Conservation (phyloP, 2,113 vertebrate species). For the Panthera uncia region DNA sequence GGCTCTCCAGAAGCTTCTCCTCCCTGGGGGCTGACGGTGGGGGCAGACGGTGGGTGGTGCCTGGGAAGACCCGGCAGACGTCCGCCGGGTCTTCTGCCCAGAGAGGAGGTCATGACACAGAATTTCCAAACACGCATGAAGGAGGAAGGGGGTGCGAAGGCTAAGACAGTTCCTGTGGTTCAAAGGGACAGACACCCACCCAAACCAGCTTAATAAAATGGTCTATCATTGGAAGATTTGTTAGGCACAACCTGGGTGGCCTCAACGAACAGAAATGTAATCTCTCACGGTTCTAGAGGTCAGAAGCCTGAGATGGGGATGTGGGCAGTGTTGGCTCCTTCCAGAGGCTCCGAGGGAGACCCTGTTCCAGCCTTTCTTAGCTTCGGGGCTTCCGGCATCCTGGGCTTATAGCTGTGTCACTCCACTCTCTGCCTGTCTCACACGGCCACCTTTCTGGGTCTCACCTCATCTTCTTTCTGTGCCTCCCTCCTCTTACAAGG, state of each 20-base stretch:
- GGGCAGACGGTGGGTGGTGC: too few relatives aligned
- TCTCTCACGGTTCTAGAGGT: background rate
- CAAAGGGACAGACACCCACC: background rate
- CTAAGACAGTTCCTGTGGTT: background rate
- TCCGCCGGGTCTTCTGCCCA: background rate
- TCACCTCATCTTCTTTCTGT: background rate
- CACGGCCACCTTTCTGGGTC: accelerated
- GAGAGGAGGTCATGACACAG: background rate
- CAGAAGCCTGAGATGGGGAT: background rate
- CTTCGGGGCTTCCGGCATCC: background rate
- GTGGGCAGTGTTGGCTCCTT: background rate
- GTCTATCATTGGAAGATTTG: accelerated
- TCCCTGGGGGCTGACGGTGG: too few relatives aligned
- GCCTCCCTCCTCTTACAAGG: background rate
- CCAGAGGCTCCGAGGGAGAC: background rate
- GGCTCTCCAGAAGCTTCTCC: background rate
- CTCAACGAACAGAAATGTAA: background rate
- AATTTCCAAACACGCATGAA: background rate
- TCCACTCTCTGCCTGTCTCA: background rate
- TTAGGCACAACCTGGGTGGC: background rate
- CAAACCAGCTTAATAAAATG: background rate
- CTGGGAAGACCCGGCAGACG: background rate
- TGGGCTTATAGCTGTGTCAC: accelerated
- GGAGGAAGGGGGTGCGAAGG: background rate
- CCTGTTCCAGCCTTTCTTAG: background rate